Evolutionary conservation across 2,113 vertebrate genomes (phyloP), one percentile per base, ranked within the genome.

Genomic region (Acanthisitta chloris): DNA sequence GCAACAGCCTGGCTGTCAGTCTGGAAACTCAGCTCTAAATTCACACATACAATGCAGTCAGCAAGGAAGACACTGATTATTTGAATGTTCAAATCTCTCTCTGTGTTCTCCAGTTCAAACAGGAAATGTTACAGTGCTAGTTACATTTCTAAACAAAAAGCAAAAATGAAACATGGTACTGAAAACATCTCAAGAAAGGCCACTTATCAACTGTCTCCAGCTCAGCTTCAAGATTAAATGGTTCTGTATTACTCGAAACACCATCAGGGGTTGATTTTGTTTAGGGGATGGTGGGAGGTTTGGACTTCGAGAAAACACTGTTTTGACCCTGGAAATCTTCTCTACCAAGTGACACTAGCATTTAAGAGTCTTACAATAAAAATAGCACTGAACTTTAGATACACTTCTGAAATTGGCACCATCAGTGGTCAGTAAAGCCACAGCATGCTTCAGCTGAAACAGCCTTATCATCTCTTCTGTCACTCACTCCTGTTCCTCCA

Each of bases 21-120:
- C 62, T 69, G 46, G 66, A 91, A 96, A 91, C 33, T 81, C 72
- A 77, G 40, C 38, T 92, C 55, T 73, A 88, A 81, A 81, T 74
- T 96, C 81, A 64, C 36, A 23, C 29, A 43, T 52, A 88, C 15
- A 71, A 59, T 3, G 3, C 17, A 36, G 48, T 51, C 29, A 54
- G 71, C 64, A 71, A 78, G 90, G 46, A 76, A 3, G 21, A 70
- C 17, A 62, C 12, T 58, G 67, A 33, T 57, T 86, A 70, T 57
- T 24, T 91, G 38, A 92, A 84, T 90, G 83, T 88, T 88, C 70
- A 91, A 64, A 76, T 31, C 8, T 12, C 2, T 70, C 38, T 77
- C 45, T 58, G 8, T 57, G 38, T 61, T 77, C 49, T 87, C 18
- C 16, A 65, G 45, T 90, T 90, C 42, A 86, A 52, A 19, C 9